A percentile compares a stretch with the other conserved stretches of the same genome.
Conservation (phyloP, 35 echinoderm and acorn worm species). For the Apostichopus japonicus region DNA sequence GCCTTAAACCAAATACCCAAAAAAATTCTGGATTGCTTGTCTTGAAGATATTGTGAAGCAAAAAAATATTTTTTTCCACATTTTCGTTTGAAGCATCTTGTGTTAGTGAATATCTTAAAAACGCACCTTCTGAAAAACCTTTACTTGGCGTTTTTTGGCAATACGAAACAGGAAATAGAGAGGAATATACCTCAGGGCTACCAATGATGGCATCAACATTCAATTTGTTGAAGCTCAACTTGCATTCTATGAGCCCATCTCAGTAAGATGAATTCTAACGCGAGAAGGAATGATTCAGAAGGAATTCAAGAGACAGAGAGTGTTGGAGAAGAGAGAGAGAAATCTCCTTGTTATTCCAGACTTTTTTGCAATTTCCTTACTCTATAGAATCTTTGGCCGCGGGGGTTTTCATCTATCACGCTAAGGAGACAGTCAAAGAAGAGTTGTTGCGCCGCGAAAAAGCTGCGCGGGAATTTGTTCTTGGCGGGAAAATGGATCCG, state of each 20-base stretch:
- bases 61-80: not conserved
- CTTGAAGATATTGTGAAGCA: constrained; percentile 31
- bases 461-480: constrained; percentile 50
- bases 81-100: constrained; percentile 48
- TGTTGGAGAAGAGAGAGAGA: constrained; percentile 33
- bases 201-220: constrained; percentile 50
- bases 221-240: constrained; percentile 58
- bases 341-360: constrained; percentile 57
- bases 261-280: constrained; percentile 34
- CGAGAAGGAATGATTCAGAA: constrained; percentile 50
- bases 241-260: constrained; percentile 46
- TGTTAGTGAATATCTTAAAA: constrained; percentile 59
- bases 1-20: constrained; percentile 26
- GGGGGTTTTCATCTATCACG: constrained; percentile 58
- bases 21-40: constrained; percentile 23
- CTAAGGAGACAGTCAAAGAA: constrained; percentile 34
- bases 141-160: constrained; percentile 16
- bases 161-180: constrained; percentile 48
- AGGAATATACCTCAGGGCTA: constrained; percentile 25
- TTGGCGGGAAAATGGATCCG: constrained; percentile 62
- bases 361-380: constrained; percentile 58
- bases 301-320: constrained; percentile 34
- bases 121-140: constrained; percentile 44
- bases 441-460: constrained; percentile 46
- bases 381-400: constrained; percentile 50